Evolutionary conservation across 2,888 invertebrate genomes (phyloP).

Genomic region (Netelia inedita): DNA sequence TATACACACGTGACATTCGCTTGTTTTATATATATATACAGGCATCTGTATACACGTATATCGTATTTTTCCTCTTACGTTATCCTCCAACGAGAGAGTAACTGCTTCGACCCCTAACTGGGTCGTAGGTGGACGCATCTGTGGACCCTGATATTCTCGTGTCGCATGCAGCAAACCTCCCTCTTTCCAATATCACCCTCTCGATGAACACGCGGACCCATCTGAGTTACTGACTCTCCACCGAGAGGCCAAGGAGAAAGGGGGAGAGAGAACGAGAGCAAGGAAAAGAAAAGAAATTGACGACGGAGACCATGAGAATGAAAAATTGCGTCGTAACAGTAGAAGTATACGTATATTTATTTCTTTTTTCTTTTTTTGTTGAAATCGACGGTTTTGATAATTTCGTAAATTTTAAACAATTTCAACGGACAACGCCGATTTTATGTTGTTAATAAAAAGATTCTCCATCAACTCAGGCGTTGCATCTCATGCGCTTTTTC

Average conservation of each 20-base stretch:
- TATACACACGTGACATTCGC: constrained; percentile 19
- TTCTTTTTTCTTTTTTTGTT: neutral
- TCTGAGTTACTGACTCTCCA: constrained; percentile 53
- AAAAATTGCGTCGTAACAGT: constrained; percentile 18
- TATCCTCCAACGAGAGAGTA: constrained; percentile 46
- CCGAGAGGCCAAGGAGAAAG: constrained; percentile 1
- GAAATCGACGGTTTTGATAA: no score
- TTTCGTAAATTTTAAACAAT: neutral
- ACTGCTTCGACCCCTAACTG: constrained; percentile 58
- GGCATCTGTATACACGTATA: neutral
- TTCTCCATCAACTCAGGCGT: neutral
- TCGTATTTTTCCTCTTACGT: constrained; percentile 44
- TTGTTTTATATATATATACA: neutral
- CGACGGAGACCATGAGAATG: neutral
- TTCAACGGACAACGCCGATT: neutral
- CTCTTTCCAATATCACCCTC: constrained; percentile 42
- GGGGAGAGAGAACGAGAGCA: neutral
- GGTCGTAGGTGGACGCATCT: constrained; percentile 61
- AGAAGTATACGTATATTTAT: no score
- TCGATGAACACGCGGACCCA: constrained; percentile 38
- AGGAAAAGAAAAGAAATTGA: constrained; percentile 10
- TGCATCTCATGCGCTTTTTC: constrained; percentile 3
- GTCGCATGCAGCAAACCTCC: constrained; percentile 31
- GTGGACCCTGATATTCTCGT: constrained; percentile 44
- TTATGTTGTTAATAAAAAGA: neutral